Percentiles rank a stretch among this genome's conserved stretches.
These are phyloP conservation scores for Pelochelys cantorii DNA, from an alignment of 2,797 vertebrate genomes.

Conservation along the genomic window DNA sequence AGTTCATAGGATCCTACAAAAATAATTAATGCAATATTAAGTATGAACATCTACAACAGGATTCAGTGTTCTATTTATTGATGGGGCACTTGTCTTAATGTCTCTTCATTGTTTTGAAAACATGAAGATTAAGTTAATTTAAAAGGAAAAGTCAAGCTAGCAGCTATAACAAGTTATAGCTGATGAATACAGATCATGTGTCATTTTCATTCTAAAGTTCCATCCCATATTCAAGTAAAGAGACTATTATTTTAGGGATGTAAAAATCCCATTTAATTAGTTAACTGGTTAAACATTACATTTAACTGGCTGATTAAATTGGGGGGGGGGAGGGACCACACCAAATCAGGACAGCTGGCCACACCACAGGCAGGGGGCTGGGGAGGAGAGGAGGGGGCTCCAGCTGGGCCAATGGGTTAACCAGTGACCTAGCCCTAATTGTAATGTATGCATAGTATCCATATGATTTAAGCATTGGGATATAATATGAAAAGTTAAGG, in stretches of 20 bases:
- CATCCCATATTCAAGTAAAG: constrained; percentile 15
- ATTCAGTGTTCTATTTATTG: background rate
- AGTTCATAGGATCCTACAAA: too few relatives aligned
- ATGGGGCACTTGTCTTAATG: background rate
- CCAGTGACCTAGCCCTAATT: background rate
- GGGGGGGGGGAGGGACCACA: too few relatives aligned
- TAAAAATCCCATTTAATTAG: too few relatives aligned
- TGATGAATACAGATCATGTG: background rate
- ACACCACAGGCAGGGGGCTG: too few relatives aligned
- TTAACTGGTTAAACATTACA: too few relatives aligned
- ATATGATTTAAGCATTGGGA: background rate
- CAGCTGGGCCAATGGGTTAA: too few relatives aligned
- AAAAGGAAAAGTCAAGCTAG: background rate
- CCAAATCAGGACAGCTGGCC: too few relatives aligned
- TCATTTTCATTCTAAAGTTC: background rate
- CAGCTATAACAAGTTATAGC: background rate
- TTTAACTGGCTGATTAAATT: too few relatives aligned
- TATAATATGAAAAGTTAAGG: background rate
- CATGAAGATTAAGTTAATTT: background rate
- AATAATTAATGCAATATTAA: too few relatives aligned
- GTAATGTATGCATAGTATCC: background rate
- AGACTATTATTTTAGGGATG: background rate
- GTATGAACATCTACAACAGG: background rate
- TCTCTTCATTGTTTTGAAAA: background rate
- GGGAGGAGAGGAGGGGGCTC: too few relatives aligned